Evolutionary conservation across 2,113 vertebrate species (phyloP).

Genomic region (Perccottus glenii): DNA sequence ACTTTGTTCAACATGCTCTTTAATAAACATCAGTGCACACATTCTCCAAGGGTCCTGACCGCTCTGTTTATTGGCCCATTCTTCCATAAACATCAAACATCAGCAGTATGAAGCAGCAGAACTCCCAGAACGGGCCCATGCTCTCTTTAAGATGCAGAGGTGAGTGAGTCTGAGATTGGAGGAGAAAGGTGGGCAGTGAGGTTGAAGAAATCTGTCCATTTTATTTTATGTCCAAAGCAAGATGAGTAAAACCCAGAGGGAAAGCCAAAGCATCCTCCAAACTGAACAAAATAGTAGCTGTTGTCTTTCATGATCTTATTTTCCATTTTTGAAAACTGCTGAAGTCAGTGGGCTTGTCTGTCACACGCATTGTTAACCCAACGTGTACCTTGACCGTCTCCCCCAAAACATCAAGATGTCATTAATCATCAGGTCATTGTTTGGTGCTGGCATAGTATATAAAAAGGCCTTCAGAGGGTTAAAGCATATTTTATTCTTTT

Average conservation of each 20-base stretch:
- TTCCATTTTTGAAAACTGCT: too few species aligned
- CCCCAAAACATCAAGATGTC: neutral
- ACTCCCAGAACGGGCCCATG: constrained; percentile 3
- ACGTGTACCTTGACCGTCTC: neutral
- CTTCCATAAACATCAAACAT: constrained; percentile 38
- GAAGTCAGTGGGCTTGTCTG: too few species aligned
- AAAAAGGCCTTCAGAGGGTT: neutral
- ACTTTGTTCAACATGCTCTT: constrained; percentile 15
- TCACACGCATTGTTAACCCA: neutral
- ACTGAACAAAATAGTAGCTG: neutral
- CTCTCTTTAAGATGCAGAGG: constrained; percentile 2
- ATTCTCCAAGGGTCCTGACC: neutral
- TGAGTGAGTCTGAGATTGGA: neutral
- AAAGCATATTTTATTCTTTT: constrained; percentile 7
- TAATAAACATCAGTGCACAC: constrained; percentile 18
- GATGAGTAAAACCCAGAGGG: constrained; percentile 4
- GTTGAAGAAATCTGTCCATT: constrained; percentile 9
- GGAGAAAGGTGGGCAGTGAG: neutral
- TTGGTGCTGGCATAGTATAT: neutral
- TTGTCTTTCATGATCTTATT: too few species aligned
- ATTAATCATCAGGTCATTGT: neutral
- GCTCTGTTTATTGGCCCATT: constrained; percentile 2
- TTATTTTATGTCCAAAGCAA: neutral
- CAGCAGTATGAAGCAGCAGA: constrained; percentile 20
- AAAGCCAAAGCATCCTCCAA: neutral